Conservation (phyloP, 2,888 invertebrate genomes). For the Calliopum simillimum region DNA sequence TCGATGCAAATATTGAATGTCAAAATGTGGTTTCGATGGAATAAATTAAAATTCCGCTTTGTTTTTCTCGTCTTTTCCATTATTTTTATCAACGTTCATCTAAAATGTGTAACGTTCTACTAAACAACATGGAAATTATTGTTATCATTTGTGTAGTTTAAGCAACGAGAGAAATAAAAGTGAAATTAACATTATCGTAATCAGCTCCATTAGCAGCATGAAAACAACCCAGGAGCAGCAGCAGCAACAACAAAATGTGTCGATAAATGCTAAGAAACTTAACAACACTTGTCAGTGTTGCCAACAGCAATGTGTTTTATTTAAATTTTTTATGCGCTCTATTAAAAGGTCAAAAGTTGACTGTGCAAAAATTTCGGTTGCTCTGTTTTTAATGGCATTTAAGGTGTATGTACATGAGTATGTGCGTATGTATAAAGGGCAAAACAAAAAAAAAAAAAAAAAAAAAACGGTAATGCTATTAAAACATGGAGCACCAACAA, state of each 20-base stretch:
- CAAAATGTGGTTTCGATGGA: too few species aligned
- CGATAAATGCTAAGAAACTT: neutral
- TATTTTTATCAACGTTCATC: too few species aligned
- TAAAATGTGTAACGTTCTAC: too few species aligned
- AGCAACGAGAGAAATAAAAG: neutral
- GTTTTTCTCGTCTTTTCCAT: too few species aligned
- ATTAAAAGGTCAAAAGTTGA: conserved; percentile 13
- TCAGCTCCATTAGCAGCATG: neutral
- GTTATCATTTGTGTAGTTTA: neutral
- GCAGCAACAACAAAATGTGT: conserved; percentile 1
- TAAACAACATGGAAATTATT: neutral
- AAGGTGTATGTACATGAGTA: neutral
- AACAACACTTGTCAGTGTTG: conserved; percentile 5
- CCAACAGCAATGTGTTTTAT: neutral
- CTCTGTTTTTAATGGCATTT: neutral
- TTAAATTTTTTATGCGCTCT: neutral
- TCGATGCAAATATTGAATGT: too few species aligned
- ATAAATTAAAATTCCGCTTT: too few species aligned
- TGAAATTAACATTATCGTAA: conserved; percentile 2
- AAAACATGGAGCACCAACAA: neutral
- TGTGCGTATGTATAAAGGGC: neutral
- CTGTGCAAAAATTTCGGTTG: neutral
- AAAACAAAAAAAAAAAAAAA: neutral
- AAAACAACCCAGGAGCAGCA: neutral
- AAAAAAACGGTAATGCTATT: neutral